These are phyloP conservation scores for Actenoides hombroni DNA, from an alignment of 2,113 vertebrate genomes.

Conservation along the genomic window DNA sequence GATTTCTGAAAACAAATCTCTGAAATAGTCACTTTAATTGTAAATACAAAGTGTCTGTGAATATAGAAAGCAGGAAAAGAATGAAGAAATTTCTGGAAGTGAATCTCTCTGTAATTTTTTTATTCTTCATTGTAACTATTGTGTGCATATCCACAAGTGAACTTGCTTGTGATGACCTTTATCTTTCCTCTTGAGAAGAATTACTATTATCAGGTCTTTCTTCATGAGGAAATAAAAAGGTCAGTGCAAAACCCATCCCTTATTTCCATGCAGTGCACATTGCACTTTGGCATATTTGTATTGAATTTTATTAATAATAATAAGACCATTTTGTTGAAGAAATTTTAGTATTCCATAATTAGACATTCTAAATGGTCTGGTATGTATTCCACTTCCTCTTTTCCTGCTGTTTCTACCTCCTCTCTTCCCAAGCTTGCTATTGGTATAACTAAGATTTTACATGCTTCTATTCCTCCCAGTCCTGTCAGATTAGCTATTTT, in stretches of 20 bases:
- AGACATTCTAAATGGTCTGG: not conserved
- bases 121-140: conserved; percentile 22
- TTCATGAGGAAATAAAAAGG: conserved; percentile 46
- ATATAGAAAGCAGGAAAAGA: not conserved
- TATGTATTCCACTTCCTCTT: not conserved
- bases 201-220: conserved; percentile 22
- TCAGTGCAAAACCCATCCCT: conserved; percentile 11
- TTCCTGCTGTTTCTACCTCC: not conserved
- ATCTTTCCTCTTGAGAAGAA: conserved; percentile 53
- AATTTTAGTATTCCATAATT: not conserved
- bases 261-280: conserved; percentile 1
- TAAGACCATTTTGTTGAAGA: not conserved
- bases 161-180: conserved; percentile 57
- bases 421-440: not conserved
- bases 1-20: not conserved
- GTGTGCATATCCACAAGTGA: not conserved
- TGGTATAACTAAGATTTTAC: not conserved
- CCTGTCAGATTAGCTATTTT: not conserved
- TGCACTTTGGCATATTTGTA: conserved; percentile 1
- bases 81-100: not conserved
- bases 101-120: not conserved
- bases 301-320: conserved; percentile 30
- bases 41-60: not conserved
- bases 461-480: not conserved
- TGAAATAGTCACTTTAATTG: not conserved